Evolutionary conservation across 2,888 invertebrate genomes (phyloP), one percentile per base, ranked within the genome.

Genomic region (Ormyrus thymus): DNA sequence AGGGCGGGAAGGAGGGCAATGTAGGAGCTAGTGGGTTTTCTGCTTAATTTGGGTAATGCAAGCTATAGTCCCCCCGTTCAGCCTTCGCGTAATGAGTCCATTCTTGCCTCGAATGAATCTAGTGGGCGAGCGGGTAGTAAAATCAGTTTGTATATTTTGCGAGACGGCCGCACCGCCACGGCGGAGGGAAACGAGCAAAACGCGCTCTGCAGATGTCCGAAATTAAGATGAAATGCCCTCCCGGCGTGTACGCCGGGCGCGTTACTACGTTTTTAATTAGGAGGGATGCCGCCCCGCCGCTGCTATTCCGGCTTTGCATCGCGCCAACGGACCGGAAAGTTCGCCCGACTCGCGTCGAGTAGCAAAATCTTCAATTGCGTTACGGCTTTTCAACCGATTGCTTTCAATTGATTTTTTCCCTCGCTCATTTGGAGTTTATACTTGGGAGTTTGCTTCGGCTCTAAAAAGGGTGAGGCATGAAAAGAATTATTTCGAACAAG

Each of bases 221-320:
- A 73, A 78, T 78, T 78, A 78, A 73, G 78, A 78, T 73, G 78
- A 78, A 78, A 69, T 56, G 73, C 13, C 50, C 45, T 45, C 78
- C 6, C 51, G n/a, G 6, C 10, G 46, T 7, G 56, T 13, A 15
- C 15, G 29, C 3, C 10, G 11, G 3, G 15, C 29, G 29, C 29
- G 29, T 29, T 29, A 29, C 29, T 3, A 29, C 3, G 29, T 62
- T 76, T 58, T 70, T 70, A 59, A 77, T 69, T 58, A 65, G 45
- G 58, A 70, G 9, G 11, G 51, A 15, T 13, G 43, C 29, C 9
- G 13, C 62, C 0, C n/a, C 7, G n/a, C 29, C 46, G 62, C 7
- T 46, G n/a, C 11, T 62, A 43, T 61, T 62, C 9, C 9, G 48
- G 46, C 58, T 45, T 13, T 11, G 15, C 29, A 29, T 29, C 45